A percentile compares a stretch with the other conserved stretches of the same genome.
Evolutionary conservation across 2,888 invertebrate genomes (phyloP).

Genomic region (Siphlonurus alternatus): DNA sequence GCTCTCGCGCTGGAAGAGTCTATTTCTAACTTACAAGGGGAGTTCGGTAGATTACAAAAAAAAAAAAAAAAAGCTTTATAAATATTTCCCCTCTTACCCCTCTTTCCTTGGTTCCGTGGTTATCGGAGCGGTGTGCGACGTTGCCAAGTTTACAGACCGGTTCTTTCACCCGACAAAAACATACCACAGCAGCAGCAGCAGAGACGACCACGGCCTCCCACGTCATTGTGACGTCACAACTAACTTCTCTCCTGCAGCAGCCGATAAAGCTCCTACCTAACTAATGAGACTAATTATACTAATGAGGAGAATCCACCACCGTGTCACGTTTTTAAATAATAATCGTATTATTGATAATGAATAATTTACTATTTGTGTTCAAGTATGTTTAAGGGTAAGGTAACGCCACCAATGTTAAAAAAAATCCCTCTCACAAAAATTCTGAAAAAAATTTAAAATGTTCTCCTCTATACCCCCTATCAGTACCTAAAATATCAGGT

Average conservation of each 20-base stretch:
- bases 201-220: background rate
- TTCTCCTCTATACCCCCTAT: too few relatives aligned
- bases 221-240: background rate
- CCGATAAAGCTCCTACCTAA: background rate
- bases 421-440: too few relatives aligned
- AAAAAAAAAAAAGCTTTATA: background rate
- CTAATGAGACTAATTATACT: background rate
- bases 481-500: too few relatives aligned
- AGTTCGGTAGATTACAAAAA: background rate
- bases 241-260: background rate
- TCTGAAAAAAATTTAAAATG: too few relatives aligned
- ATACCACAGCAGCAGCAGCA: background rate
- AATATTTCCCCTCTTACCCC: constrained; percentile 1
- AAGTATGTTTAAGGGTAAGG: too few relatives aligned
- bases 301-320: too few relatives aligned
- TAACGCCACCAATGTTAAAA: too few relatives aligned
- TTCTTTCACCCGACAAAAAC: background rate
- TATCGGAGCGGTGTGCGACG: background rate
- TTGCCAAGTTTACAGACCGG: background rate
- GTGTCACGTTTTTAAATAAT: too few relatives aligned
- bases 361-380: too few relatives aligned
- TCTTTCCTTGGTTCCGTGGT: background rate
- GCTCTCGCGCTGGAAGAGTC: background rate
- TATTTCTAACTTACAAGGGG: background rate
- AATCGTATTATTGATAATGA: too few relatives aligned